Percentiles rank a stretch among this genome's conserved stretches.
phyloP scores from a whole-genome alignment of 2,888 invertebrate species.

The Drosophila birchii region DNA sequence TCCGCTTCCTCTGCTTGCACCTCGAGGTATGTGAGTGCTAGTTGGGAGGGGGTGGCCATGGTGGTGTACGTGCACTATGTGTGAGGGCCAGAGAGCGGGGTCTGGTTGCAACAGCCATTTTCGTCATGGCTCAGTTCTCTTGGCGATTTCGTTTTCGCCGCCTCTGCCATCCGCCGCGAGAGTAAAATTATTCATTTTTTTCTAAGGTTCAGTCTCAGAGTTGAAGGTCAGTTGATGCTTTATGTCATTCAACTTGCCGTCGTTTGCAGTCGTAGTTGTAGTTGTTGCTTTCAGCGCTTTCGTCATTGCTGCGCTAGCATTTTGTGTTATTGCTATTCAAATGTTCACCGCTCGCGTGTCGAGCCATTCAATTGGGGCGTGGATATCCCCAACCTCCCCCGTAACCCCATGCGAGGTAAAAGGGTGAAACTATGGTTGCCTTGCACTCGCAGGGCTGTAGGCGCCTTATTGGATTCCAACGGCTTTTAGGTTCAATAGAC shows the following conservation, averaged over 20 bases:
- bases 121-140: conserved; percentile 50
- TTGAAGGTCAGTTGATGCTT: conserved; percentile 85
- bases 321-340: conserved; percentile 35
- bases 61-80: conserved; percentile 19
- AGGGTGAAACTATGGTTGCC: conserved; percentile 8
- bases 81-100: conserved; percentile 22
- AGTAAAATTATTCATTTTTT: conserved; percentile 84
- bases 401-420: conserved; percentile 2
- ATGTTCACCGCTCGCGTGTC: conserved; percentile 65
- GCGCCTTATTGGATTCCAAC: conserved; percentile 71
- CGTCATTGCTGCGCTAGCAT: conserved; percentile 61
- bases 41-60: conserved; percentile 7
- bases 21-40: not conserved
- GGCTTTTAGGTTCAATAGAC: conserved; percentile 70
- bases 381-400: conserved; percentile 24
- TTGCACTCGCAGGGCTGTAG: conserved; percentile 30
- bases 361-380: conserved; percentile 66
- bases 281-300: conserved; percentile 68
- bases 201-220: conserved; percentile 84
- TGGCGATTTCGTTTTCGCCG: conserved; percentile 47
- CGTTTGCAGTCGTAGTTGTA: conserved; percentile 55
- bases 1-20: conserved; percentile 11
- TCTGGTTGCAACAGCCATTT: conserved; percentile 44
- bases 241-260: conserved; percentile 85
- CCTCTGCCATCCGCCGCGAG: conserved; percentile 52